Percentiles rank a stretch among this genome's conserved stretches.
phyloP scores from a whole-genome alignment of 1,140 invertebrate genomes.

The Lepidotrigona ventralis region DNA sequence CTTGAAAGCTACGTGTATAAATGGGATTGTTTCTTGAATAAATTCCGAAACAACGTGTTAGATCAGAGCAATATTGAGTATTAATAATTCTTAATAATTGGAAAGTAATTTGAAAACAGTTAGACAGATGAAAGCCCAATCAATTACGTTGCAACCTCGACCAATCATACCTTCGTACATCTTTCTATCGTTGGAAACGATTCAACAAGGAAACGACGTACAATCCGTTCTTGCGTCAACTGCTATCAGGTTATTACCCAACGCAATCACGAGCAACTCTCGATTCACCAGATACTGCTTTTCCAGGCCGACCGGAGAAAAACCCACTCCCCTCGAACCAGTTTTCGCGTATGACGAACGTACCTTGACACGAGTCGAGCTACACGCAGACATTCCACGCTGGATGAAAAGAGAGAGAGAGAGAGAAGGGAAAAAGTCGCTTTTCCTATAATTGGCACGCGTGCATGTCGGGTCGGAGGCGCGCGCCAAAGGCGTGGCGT shows the following conservation, averaged over 20 bases:
- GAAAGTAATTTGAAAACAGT: not conserved
- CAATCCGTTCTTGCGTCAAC: not conserved
- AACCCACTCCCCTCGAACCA: conserved; percentile 4
- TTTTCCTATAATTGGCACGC: conserved; percentile 50
- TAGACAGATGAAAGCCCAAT: not conserved
- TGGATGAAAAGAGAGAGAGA: not conserved
- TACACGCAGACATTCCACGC: conserved; percentile 10
- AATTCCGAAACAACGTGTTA: too few relatives aligned
- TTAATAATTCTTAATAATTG: too few relatives aligned
- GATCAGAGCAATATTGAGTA: too few relatives aligned
- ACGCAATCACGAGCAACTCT: conserved; percentile 8
- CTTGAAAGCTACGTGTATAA: too few relatives aligned
- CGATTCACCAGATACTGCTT: conserved; percentile 17
- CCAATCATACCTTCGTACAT: not conserved
- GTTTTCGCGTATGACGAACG: conserved; percentile 44
- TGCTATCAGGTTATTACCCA: not conserved
- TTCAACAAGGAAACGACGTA: not conserved
- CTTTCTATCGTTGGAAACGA: not conserved
- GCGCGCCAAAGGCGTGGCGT: conserved; percentile 46
- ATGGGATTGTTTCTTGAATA: not conserved
- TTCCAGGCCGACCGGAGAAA: conserved; percentile 6
- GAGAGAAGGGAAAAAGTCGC: conserved; percentile 29
- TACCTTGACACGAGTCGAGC: conserved; percentile 43
- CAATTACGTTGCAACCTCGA: not conserved
- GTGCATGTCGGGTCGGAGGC: conserved; percentile 3